Percentiles rank a stretch among this genome's conserved stretches.
Evolutionary conservation across 2,888 invertebrate genomes (phyloP).

Genomic region (Euspilapteryx auroguttella): DNA sequence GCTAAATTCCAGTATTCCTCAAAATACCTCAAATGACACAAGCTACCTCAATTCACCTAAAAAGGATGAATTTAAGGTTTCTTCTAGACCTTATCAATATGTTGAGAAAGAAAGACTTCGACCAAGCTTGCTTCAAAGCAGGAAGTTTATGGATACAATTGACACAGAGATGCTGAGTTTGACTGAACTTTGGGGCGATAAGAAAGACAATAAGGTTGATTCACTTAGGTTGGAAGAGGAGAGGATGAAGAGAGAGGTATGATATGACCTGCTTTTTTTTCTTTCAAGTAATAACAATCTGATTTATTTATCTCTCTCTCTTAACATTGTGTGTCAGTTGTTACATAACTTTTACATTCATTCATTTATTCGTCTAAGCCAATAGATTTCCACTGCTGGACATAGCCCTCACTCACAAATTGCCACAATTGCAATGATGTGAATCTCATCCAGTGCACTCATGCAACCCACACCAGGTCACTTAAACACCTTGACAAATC

Average conservation of each 20-base stretch:
- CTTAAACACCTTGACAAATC: too few species aligned
- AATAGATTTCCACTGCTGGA: too few species aligned
- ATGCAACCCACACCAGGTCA: too few species aligned
- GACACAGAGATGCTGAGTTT: constrained; percentile 57
- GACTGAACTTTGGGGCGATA: constrained; percentile 67
- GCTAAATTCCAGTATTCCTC: constrained; percentile 22
- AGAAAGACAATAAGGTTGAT: constrained; percentile 27
- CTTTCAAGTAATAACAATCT: too few species aligned
- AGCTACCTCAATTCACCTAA: constrained; percentile 18
- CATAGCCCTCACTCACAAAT: too few species aligned
- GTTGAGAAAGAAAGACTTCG: constrained; percentile 23
- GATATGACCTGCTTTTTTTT: too few species aligned
- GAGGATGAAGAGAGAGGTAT: constrained; percentile 73
- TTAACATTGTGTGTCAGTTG: too few species aligned
- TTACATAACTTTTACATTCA: too few species aligned
- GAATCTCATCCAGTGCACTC: too few species aligned
- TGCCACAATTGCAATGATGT: too few species aligned
- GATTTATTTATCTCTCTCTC: too few species aligned
- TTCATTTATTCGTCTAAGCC: too few species aligned
- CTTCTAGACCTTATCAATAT: constrained; percentile 30
- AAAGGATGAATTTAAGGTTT: constrained; percentile 40
- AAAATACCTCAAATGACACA: constrained; percentile 19
- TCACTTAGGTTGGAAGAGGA: constrained; percentile 71
- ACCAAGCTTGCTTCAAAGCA: constrained; percentile 16
- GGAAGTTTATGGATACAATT: constrained; percentile 32